A percentile compares a stretch with the other conserved stretches of the same genome.
Evolutionary conservation across 2,113 vertebrate species (phyloP).

Genomic region (Zeus faber): DNA sequence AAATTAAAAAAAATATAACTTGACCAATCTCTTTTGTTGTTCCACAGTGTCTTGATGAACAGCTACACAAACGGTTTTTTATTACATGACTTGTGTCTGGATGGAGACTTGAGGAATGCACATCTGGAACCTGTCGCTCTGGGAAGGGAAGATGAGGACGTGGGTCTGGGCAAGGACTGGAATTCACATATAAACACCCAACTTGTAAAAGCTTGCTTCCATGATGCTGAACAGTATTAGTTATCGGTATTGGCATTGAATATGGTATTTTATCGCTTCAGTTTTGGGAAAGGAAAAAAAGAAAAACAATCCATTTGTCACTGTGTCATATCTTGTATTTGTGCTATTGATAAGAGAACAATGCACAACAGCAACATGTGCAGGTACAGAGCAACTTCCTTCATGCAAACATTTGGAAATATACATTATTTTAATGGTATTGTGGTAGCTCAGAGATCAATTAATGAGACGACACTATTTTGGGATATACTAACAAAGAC

Average conservation of each 20-base stretch:
- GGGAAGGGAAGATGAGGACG: background rate
- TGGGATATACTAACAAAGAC: background rate
- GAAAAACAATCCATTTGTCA: constrained; percentile 5
- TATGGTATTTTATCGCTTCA: background rate
- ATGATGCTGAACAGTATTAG: background rate
- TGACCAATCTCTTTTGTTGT: too few species aligned
- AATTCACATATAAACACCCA: background rate
- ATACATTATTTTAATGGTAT: constrained; percentile 3
- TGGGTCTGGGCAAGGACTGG: too few species aligned
- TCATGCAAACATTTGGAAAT: background rate
- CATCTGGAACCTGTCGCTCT: background rate
- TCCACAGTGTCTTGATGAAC: background rate
- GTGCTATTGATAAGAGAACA: background rate
- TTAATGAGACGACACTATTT: too few species aligned
- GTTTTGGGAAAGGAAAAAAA: background rate
- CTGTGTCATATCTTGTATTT: background rate
- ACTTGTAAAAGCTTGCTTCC: background rate
- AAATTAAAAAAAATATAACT: too few species aligned
- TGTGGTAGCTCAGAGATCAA: too few species aligned
- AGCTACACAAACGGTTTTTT: background rate
- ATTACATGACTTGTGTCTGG: background rate
- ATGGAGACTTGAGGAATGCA: too few species aligned
- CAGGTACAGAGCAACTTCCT: background rate
- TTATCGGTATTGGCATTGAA: background rate
- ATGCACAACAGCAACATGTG: background rate